Percentiles rank a stretch among this genome's conserved stretches.
phyloP scores from a whole-genome alignment of 2,888 invertebrate genomes.

The Parnassius mnemosyne region DNA sequence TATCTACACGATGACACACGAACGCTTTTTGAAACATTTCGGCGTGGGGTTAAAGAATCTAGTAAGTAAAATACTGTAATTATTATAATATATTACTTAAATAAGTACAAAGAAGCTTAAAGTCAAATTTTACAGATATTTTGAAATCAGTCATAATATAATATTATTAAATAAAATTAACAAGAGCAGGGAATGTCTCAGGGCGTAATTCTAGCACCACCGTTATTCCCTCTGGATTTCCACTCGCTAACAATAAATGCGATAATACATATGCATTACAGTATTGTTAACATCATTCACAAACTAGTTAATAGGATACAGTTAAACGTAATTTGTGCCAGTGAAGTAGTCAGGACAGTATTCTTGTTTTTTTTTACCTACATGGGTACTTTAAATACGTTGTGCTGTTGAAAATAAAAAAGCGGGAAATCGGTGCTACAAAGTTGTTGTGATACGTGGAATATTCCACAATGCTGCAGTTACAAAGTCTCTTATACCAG shows the following conservation, averaged over 20 bases:
- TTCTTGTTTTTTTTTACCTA: slow-evolving; percentile 31
- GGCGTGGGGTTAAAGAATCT: slow-evolving; percentile 94
- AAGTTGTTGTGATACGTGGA: slow-evolving; percentile 42
- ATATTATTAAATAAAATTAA: neutral
- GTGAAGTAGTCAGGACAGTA: slow-evolving; percentile 48
- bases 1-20: slow-evolving; percentile 92
- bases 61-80: slow-evolving; percentile 81
- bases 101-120: no score
- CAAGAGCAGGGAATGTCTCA: slow-evolving; percentile 49
- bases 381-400: slow-evolving; percentile 32
- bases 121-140: no score
- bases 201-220: slow-evolving; percentile 52
- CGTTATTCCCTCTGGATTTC: slow-evolving; percentile 61
- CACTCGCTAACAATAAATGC: slow-evolving; percentile 65
- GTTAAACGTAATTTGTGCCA: slow-evolving; percentile 64
- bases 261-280: slow-evolving; percentile 65
- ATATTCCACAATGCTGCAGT: slow-evolving; percentile 44
- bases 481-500: slow-evolving; percentile 39
- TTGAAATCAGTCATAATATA: no score
- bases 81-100: neutral
- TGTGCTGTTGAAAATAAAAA: slow-evolving; percentile 40
- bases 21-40: slow-evolving; percentile 94
- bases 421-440: slow-evolving; percentile 36
- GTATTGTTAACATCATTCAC: slow-evolving; percentile 58
- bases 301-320: slow-evolving; percentile 60